These are phyloP conservation scores for Caretta caretta DNA, from an alignment of 2,113 vertebrate species.

Conservation along the genomic window DNA sequence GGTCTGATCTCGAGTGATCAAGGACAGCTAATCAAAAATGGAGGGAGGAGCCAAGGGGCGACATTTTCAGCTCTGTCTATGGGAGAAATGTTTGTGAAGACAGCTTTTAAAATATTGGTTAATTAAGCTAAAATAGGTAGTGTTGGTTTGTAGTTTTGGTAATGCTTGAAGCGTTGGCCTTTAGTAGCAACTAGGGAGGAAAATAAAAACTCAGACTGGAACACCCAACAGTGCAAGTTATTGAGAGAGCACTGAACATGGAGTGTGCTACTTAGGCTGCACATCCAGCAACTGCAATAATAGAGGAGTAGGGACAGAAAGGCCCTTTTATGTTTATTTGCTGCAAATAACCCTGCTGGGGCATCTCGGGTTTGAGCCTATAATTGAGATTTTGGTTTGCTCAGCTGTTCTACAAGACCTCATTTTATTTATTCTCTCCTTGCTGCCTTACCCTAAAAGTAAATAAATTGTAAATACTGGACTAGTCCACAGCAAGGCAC, in stretches of 20 bases:
- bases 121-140: slow-evolving; percentile 23
- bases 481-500: slow-evolving; percentile 1
- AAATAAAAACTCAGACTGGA: neutral
- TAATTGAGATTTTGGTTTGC: slow-evolving; percentile 38
- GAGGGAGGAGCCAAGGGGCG: neutral
- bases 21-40: neutral
- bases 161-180: neutral
- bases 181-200: neutral
- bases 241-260: rapidly evolving
- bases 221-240: neutral
- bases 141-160: neutral
- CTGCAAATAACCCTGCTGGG: neutral
- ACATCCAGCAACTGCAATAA: neutral
- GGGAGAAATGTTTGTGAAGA: neutral
- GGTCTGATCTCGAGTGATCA: rapidly evolving
- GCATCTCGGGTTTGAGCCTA: slow-evolving; percentile 24
- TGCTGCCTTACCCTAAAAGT: slow-evolving; percentile 26
- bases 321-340: neutral
- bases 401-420: slow-evolving; percentile 5
- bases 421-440: slow-evolving; percentile 32
- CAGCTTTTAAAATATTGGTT: slow-evolving; percentile 6
- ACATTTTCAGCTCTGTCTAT: neutral
- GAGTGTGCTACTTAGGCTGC: neutral
- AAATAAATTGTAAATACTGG: slow-evolving; percentile 36
- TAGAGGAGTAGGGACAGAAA: neutral